A percentile compares a stretch with the other conserved stretches of the same genome.
Conservation (phyloP, 1,140 invertebrate species). For the Proales similis region DNA sequence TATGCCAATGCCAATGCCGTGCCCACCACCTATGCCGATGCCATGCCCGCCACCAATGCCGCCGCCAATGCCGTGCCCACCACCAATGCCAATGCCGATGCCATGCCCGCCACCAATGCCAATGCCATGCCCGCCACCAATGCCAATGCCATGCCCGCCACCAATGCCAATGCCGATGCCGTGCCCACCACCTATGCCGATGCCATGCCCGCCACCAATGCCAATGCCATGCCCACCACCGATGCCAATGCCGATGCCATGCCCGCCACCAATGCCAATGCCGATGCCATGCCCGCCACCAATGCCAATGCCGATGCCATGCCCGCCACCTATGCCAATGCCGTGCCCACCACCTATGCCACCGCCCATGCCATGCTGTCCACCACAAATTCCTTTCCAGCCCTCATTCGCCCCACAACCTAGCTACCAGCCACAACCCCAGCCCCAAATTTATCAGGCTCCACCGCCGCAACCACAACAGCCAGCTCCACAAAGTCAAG, state of each 20-base stretch:
- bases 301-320: not conserved
- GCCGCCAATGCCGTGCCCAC: not conserved
- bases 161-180: not conserved
- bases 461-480: not conserved
- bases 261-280: conserved; percentile 12
- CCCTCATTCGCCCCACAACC: no score
- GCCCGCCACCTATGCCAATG: conserved; percentile 7
- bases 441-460: conserved; percentile 1
- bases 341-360: not conserved
- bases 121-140: no score
- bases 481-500: conserved; percentile 36
- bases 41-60: conserved; percentile 11
- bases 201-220: conserved; percentile 1
- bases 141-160: conserved; percentile 20
- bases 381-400: no score
- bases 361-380: conserved; percentile 21
- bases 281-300: not conserved
- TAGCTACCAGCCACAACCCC: conserved; percentile 21
- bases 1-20: conserved; percentile 13
- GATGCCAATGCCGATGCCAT: conserved; percentile 4
- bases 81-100: not conserved
- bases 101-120: not conserved
- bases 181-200: conserved; percentile 3
- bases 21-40: conserved; percentile 26
- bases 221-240: conserved; percentile 7